phyloP scores from a whole-genome alignment of 2,113 vertebrate genomes.

The Prionailurus viverrinus region DNA sequence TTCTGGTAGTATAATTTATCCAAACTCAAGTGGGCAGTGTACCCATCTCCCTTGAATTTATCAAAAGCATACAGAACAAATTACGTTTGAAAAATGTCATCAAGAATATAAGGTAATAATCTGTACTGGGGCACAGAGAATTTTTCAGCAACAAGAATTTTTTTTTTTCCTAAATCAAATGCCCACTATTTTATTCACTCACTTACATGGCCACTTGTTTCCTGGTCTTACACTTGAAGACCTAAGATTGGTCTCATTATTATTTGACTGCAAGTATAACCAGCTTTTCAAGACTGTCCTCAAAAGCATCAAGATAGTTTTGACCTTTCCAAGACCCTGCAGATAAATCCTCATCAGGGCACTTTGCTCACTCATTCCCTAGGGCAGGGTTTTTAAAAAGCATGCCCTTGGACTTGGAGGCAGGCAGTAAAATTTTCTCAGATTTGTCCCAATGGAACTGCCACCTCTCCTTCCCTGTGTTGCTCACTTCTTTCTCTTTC shows the following conservation, averaged over 20 bases:
- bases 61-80: background rate
- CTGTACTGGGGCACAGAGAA: background rate
- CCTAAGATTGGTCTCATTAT: slow-evolving; percentile 19
- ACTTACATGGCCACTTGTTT: background rate
- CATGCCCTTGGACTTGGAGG: background rate
- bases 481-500: slow-evolving; percentile 47
- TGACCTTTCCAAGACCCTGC: slow-evolving; percentile 56
- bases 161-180: background rate
- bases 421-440: slow-evolving; percentile 18
- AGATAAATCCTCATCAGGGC: slow-evolving; percentile 46
- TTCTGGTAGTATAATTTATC: background rate
- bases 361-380: slow-evolving; percentile 1
- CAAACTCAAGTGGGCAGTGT: background rate
- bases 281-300: slow-evolving; percentile 11
- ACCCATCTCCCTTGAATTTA: background rate
- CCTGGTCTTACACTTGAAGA: background rate
- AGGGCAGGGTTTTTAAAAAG: background rate
- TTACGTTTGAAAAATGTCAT: background rate
- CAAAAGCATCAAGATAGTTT: slow-evolving; percentile 21
- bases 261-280: slow-evolving; percentile 21
- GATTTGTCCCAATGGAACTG: slow-evolving; percentile 29
- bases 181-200: background rate
- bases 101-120: background rate
- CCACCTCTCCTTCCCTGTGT: background rate
- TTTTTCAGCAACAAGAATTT: background rate